Evolutionary conservation across 2,797 vertebrate species (phyloP).

Genomic region (Garrulus glandarius): DNA sequence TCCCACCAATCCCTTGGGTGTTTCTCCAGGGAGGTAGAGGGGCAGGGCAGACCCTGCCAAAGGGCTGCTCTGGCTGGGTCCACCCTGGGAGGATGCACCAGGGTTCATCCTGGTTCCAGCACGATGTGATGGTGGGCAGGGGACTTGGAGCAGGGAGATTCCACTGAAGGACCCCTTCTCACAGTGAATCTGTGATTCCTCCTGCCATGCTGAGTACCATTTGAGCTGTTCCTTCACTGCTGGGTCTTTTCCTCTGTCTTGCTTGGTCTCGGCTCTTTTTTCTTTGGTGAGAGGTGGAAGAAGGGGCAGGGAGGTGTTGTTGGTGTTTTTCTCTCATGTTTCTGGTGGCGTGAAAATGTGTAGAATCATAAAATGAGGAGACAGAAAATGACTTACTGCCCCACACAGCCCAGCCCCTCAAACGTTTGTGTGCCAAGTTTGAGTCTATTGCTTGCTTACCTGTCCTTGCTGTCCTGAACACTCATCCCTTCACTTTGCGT

Average conservation of each 20-base stretch:
- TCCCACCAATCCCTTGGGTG: neutral
- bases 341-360: neutral
- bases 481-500: accelerated
- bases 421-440: neutral
- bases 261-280: neutral
- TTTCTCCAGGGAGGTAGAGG: neutral
- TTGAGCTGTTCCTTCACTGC: neutral
- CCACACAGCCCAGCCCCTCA: neutral
- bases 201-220: neutral
- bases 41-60: neutral
- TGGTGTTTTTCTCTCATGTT: neutral
- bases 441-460: neutral
- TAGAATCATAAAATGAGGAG: neutral
- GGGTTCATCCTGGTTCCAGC: neutral
- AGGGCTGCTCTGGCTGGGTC: neutral
- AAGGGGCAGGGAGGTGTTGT: neutral
- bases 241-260: neutral
- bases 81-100: neutral
- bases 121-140: neutral
- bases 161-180: neutral
- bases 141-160: neutral
- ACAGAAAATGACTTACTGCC: neutral
- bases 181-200: neutral
- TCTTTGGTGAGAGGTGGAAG: neutral
- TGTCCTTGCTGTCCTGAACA: neutral